A percentile compares a stretch with the other conserved stretches of the same genome.
These are phyloP conservation scores for Drosophila tanythrix DNA, from an alignment of 2,888 invertebrate species.

Conservation along the genomic window DNA sequence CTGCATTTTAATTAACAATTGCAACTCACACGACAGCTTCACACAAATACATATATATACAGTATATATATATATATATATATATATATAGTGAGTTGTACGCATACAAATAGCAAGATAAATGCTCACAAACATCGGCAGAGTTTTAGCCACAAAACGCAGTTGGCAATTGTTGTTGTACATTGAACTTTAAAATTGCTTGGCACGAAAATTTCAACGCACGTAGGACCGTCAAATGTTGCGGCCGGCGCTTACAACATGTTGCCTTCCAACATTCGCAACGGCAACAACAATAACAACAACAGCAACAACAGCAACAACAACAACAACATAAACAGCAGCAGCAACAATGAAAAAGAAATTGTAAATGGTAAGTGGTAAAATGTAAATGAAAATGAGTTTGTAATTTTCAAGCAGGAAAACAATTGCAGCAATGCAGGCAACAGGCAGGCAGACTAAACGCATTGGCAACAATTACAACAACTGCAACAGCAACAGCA, in stretches of 20 bases:
- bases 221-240: constrained; percentile 39
- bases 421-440: constrained; percentile 49
- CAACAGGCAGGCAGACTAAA: constrained; percentile 20
- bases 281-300: constrained; percentile 24
- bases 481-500: constrained; percentile 8
- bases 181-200: constrained; percentile 63
- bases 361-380: constrained; percentile 58
- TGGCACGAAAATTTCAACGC: constrained; percentile 54
- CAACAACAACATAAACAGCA: constrained; percentile 1
- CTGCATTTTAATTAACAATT: constrained; percentile 65
- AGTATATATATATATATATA: neutral
- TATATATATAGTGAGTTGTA: too few species aligned
- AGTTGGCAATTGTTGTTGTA: constrained; percentile 60
- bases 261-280: constrained; percentile 49
- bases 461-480: constrained; percentile 16
- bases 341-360: constrained; percentile 37
- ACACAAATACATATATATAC: constrained; percentile 10
- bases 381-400: constrained; percentile 68
- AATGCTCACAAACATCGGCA: constrained; percentile 2
- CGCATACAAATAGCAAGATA: constrained; percentile 1
- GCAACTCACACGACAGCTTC: constrained; percentile 57
- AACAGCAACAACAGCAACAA: neutral
- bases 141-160: constrained; percentile 47
- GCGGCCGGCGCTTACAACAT: constrained; percentile 43
- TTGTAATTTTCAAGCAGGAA: constrained; percentile 67